Evolutionary conservation across 2,888 invertebrate species (phyloP).

Genomic region (Apotomis betuletana): DNA sequence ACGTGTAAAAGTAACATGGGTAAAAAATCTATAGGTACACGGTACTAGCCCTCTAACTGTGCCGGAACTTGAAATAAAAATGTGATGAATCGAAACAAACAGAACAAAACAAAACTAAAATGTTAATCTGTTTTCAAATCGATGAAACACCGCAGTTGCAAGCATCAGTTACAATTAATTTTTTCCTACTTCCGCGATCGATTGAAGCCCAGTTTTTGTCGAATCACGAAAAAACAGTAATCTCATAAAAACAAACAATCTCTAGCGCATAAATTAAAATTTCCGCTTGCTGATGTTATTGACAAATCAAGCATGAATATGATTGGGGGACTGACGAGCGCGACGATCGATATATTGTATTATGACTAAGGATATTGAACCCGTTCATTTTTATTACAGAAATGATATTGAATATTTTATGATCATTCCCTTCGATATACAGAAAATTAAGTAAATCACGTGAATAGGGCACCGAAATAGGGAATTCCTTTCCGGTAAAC

Average conservation of each 20-base stretch:
- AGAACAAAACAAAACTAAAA: conserved; percentile 10
- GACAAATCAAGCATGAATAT: conserved; percentile 77
- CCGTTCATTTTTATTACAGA: conserved; percentile 40
- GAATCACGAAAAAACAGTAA: conserved; percentile 64
- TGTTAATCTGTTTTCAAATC: conserved; percentile 22
- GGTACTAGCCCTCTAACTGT: no score
- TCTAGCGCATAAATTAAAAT: conserved; percentile 81
- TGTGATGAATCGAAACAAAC: conserved; percentile 3
- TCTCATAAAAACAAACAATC: conserved; percentile 79
- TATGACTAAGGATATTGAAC: conserved; percentile 50
- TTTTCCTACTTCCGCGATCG: conserved; percentile 72
- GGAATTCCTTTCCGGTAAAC: no score
- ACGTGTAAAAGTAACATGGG: no score
- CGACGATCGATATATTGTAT: conserved; percentile 59
- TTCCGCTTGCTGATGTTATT: conserved; percentile 75
- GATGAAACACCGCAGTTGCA: conserved; percentile 21
- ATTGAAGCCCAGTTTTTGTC: conserved; percentile 65
- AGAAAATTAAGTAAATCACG: not conserved
- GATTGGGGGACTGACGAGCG: conserved; percentile 63
- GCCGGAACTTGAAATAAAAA: not conserved
- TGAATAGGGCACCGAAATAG: not conserved
- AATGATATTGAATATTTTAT: conserved; percentile 35
- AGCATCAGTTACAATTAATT: conserved; percentile 46
- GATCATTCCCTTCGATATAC: not conserved
- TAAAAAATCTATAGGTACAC: no score